Base-by-base conservation (phyloP, 37 sponge, comb jelly and placozoan species). In the Crambe crambe region DNA sequence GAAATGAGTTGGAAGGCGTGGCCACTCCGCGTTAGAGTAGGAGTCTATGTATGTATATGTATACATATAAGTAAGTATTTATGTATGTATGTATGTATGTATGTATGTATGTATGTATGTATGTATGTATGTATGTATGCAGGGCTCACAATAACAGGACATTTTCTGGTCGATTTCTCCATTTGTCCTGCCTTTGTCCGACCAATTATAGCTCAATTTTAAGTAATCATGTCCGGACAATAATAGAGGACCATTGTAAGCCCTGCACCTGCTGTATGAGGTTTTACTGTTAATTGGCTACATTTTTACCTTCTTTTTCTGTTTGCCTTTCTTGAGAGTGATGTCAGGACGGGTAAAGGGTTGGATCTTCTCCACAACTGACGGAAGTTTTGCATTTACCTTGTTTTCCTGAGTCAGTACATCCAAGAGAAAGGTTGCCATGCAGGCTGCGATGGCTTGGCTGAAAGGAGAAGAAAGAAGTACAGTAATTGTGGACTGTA, bases 1-100 rank as follows among this genome's bases (percentile, higher is more conserved):
- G 73, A 62, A 20, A 72, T 83, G 29, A 90, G 80, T n/a, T 84
- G 64, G 51, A 93, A 81, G 56, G 39, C 43, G 81, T 93, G 94
- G 26, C 94, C 90, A 25, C 32, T 41, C 20, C 58, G 38, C 26
- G 64, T 3, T 23, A 65, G 31, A 47, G 73, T 66, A 54, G 69
- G 63, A 9, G 26, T 25, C 42, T 56, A 72, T 3, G 25, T 38
- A n/a, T 54, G 9, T 44, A 44, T 2, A 51, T 25, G 21, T 39
- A 3, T 35, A 42, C 61, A 37, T 58, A 75, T 38, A 73, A 22
- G 31, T 73, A 73, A 51, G 43, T n/a, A 6, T 73, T 26, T n/a
- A n/a, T n/a, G n/a, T n/a, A n/a, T n/a, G n/a, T n/a, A n/a, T n/a
- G n/a, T n/a, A n/a, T n/a, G n/a, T 26, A 51, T 30, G 57, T 3